A percentile compares a stretch with the other conserved stretches of the same genome.
phyloP scores from a whole-genome alignment of 2,797 vertebrate genomes.

The Manis crassicaudata region DNA sequence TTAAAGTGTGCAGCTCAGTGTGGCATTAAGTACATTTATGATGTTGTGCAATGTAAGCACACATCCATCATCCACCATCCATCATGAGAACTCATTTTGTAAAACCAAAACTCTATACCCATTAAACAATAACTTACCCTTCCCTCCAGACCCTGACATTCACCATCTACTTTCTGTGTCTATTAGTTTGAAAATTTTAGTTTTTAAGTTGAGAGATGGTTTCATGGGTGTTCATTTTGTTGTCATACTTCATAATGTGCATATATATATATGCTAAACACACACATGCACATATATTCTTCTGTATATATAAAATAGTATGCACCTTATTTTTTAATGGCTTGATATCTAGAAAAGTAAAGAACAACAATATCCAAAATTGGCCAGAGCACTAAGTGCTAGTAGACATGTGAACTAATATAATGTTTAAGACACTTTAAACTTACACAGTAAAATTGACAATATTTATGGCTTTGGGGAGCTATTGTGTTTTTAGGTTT shows the following conservation, averaged over 20 bases:
- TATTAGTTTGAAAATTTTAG: not conserved
- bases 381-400: not conserved
- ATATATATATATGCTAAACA: too few relatives aligned
- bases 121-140: not conserved
- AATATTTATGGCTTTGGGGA: not conserved
- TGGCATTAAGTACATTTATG: not conserved
- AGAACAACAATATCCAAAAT: slow-evolving; percentile 40
- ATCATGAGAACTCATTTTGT: not conserved
- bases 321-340: not conserved
- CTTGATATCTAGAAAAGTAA: slow-evolving; percentile 29
- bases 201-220: not conserved
- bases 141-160: not conserved
- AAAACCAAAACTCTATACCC: not conserved
- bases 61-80: not conserved
- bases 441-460: not conserved
- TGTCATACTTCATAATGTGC: not conserved
- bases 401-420: not conserved
- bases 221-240: not conserved
- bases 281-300: not conserved
- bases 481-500: not conserved
- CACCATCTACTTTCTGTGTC: not conserved
- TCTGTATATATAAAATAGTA: not conserved
- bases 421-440: not conserved
- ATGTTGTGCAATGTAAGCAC: not conserved
- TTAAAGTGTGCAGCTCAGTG: not conserved